Conservation (phyloP, 2,888 invertebrate genomes). For the Syritta pipiens region DNA sequence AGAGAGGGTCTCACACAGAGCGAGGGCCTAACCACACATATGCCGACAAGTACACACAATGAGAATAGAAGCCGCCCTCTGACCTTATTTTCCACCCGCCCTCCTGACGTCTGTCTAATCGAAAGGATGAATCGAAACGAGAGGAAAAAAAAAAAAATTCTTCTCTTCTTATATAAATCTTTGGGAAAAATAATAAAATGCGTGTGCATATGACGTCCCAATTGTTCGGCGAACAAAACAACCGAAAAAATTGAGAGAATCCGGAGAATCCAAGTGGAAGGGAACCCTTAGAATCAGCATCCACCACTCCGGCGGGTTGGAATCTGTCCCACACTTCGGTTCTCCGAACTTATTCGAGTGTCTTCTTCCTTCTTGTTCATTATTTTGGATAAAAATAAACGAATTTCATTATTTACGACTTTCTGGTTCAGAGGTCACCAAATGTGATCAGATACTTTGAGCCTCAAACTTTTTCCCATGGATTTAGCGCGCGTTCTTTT, state of each 20-base stretch:
- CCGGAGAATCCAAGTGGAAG: slow-evolving; percentile 29
- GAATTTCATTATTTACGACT: slow-evolving; percentile 77
- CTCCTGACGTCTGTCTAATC: slow-evolving; percentile 13
- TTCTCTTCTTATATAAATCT: slow-evolving; percentile 66
- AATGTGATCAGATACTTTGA: slow-evolving; percentile 62
- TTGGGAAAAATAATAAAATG: slow-evolving; percentile 62
- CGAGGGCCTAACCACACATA: neutral
- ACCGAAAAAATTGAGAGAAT: slow-evolving; percentile 23
- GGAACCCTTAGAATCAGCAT: slow-evolving; percentile 3
- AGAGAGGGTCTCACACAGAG: neutral
- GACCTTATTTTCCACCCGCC: slow-evolving; percentile 50
- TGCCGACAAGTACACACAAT: slow-evolving; percentile 60
- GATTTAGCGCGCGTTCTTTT: slow-evolving; percentile 34
- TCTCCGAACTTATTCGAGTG: slow-evolving; percentile 38
- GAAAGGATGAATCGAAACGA: neutral
- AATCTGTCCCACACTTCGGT: slow-evolving; percentile 11
- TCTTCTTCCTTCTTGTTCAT: slow-evolving; percentile 45
- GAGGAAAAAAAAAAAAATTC: slow-evolving; percentile 4
- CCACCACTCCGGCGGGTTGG: slow-evolving; percentile 3
- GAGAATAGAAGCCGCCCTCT: slow-evolving; percentile 52
- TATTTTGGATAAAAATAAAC: slow-evolving; percentile 68
- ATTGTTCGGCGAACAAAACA: slow-evolving; percentile 55
- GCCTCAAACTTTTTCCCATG: slow-evolving; percentile 41
- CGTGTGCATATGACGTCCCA: slow-evolving; percentile 68
- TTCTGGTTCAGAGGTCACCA: slow-evolving; percentile 77